Base-by-base conservation (phyloP, 92 coral and sea anemone species). In the Porites rus region DNA sequence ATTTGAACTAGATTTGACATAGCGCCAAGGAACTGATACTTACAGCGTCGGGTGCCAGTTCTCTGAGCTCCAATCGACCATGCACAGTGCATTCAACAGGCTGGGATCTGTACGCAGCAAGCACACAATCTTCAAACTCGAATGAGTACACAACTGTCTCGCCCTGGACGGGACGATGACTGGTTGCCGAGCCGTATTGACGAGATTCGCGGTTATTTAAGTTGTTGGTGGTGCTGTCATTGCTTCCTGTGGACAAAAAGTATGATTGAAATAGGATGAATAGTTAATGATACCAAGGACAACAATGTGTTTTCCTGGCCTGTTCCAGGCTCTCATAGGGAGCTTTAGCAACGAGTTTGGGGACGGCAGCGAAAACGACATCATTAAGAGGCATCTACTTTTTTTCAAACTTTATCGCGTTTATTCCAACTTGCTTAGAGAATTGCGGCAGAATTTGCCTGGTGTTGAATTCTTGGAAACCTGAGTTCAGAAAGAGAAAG, bases 41-140 rank as follows among this genome's bases (percentile, higher is more conserved):
- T 85, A 97, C 99, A 93, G 94, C 97, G 91, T 97, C 99, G 7
- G 99, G 99, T 52, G 99, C 98, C 10, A 93, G 71, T 56, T 95
- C 99, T 70, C 75, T 91, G 78, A 97, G 90, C 1, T 93, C 87
- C 77, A 97, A 84, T 54, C 86, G 93, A 12, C 98, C 99, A 85
- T 97, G 98, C 52, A 77, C 84, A 14, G 90, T 86, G 65, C 99
- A 97, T 60, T 72, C 80, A 76, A 93, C 81, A 64, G 91, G 82
- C 66, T 95, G 93, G 62, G 89, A 54, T 10, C 82, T 92, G 79
- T 97, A 94, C 1, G 98, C 95, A 65, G 89, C 70, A 76, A 93
- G 91, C 17, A 97, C 98, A 52, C 97, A 95, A 68, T 97, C 99
- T 65, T 97, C 99, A 75, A 97, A 97, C 91, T 97, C 99, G 76